Conservation (phyloP, 2,888 invertebrate species). For the Pseudolycoriella hygida region DNA sequence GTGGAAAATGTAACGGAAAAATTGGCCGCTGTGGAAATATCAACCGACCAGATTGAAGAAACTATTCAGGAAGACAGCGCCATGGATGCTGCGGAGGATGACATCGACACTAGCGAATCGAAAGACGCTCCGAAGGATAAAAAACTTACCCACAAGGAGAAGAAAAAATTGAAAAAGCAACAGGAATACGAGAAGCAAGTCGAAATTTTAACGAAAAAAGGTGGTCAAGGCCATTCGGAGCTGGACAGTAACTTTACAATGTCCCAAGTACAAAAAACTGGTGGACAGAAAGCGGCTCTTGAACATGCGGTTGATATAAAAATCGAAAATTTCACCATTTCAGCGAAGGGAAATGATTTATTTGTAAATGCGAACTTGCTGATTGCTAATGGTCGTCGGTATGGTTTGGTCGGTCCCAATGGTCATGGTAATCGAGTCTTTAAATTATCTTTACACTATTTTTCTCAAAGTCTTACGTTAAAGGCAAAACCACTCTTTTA, state of each 20-base stretch:
- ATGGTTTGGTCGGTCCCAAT: conserved; percentile 97
- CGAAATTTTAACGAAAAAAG: conserved; percentile 69
- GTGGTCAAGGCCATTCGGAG: conserved; percentile 77
- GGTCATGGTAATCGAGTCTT: no score
- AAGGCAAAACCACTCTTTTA: conserved; percentile 89
- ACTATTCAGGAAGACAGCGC: conserved; percentile 8
- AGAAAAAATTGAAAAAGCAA: conserved; percentile 77
- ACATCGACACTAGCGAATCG: conserved; percentile 9
- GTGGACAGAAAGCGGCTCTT: conserved; percentile 56
- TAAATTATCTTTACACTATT: no score
- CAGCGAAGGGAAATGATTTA: conserved; percentile 91
- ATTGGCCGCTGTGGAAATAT: background rate
- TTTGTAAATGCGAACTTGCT: conserved; percentile 90
- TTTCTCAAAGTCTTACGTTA: no score
- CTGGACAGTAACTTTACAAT: conserved; percentile 90
- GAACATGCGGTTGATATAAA: conserved; percentile 96
- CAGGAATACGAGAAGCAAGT: conserved; percentile 77
- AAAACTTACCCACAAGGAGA: conserved; percentile 78
- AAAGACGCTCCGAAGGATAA: conserved; percentile 33
- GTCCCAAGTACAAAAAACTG: conserved; percentile 59
- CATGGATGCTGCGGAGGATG: conserved; percentile 3
- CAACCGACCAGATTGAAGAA: background rate
- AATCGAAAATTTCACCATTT: conserved; percentile 94
- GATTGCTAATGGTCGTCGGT: conserved; percentile 84
- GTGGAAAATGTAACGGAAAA: background rate